Conservation (phyloP, 1,140 invertebrate species). For the Macrosteles quadrilineatus region DNA sequence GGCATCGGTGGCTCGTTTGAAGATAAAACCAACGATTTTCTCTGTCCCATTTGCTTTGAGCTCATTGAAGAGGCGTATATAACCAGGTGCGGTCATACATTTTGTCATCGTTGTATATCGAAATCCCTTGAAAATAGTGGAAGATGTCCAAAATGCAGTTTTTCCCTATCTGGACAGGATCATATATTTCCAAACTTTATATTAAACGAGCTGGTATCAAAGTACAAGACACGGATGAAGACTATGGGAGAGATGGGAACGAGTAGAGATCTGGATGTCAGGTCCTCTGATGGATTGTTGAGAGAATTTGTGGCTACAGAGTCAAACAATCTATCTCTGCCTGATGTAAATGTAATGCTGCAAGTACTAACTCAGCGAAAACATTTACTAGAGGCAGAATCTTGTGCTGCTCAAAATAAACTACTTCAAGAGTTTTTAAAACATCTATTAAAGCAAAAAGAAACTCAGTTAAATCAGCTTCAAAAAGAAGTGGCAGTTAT, state of each 20-base stretch:
- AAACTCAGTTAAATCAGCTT: slow-evolving; percentile 68
- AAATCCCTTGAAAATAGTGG: slow-evolving; percentile 75
- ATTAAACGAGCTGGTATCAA: slow-evolving; percentile 79
- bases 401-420: slow-evolving; percentile 73
- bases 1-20: slow-evolving; percentile 63
- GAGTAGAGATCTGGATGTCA: slow-evolving; percentile 31
- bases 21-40: slow-evolving; percentile 71
- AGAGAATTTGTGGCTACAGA: slow-evolving; percentile 66
- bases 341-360: slow-evolving; percentile 80
- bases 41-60: slow-evolving; percentile 90
- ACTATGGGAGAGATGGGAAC: slow-evolving; percentile 55
- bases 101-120: slow-evolving; percentile 84
- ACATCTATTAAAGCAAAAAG: slow-evolving; percentile 73
- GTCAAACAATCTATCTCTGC: slow-evolving; percentile 70
- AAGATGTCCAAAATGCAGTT: slow-evolving; percentile 86
- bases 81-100: slow-evolving; percentile 93
- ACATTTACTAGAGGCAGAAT: slow-evolving; percentile 77
- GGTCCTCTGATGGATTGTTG: slow-evolving; percentile 55
- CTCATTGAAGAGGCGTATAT: slow-evolving; percentile 89
- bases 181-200: slow-evolving; percentile 87
- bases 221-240: slow-evolving; percentile 63
- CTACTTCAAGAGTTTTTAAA: slow-evolving; percentile 84
- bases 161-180: slow-evolving; percentile 66
- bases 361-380: slow-evolving; percentile 78
- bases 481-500: slow-evolving; percentile 75